Evolutionary conservation across 2,888 invertebrate species (phyloP), one percentile per base, ranked within the genome.

Genomic region (Chrysopilus asiliformis): DNA sequence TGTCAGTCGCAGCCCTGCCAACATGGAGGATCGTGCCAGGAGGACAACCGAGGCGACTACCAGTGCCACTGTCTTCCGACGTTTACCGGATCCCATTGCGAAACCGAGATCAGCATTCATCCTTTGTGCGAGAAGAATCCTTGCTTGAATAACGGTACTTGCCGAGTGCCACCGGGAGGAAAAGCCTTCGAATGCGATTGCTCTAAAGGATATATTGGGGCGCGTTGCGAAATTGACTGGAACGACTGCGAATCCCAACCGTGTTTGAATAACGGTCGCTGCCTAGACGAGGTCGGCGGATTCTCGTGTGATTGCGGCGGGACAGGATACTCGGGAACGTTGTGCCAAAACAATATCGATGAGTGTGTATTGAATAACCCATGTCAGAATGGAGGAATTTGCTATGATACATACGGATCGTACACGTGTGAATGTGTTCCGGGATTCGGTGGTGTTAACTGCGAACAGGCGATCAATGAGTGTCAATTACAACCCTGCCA

Each of bases 371-470:
- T 68, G 44, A 71, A 72, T 43, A 65, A 66, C 45, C 83, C 84
- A 12, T 81, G 80, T 50, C 55, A 70, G 32, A 82, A 84, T 47
- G 72, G 74, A 45, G 86, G 84, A 17, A 68, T 71, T 29, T 87
- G 87, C 63, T 84, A 77, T 59, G 83, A 86, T 60, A 82, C 76
- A 37, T 85, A 85, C 58, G 86, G 86, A 10, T 69, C 77, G 34
- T 89, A 75, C 53, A 67, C 55, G 46, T 89, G 89, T 57, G 76
- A 78, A 49, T 89, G 89, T 59, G 68, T 68, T 36, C 67, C 72
- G 9, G 84, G 84, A n/a, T 87, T 77, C 65, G 78, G 76, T 37
- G 89, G 89, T 17, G 73, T 73, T 41, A 75, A 79, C 44, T 89
- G 89, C 56, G 79, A 84, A 52, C 65, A 67, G 55, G 76, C 54